Conservation (phyloP, 37 sponge, comb jelly and placozoan species). For the Agelas oroides region DNA sequence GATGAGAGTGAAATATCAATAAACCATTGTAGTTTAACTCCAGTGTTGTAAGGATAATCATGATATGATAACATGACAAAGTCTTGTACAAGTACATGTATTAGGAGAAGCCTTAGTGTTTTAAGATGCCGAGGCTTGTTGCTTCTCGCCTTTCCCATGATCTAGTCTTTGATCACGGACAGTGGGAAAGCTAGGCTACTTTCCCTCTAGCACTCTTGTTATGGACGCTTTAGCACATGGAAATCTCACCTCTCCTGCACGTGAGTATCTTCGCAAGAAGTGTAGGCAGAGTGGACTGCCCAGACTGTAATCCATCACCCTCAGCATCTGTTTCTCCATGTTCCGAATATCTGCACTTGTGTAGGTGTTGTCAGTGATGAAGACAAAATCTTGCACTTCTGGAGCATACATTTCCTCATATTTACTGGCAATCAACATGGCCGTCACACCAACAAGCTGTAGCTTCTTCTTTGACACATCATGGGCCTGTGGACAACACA, state of each 20-base stretch:
- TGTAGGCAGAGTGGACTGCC: constrained; percentile 94
- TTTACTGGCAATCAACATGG: constrained; percentile 97
- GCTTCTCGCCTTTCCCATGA: too few species aligned
- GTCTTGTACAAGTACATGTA: too few species aligned
- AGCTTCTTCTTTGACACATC: constrained; percentile 74
- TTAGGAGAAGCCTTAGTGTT: too few species aligned
- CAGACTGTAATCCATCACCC: constrained; percentile 81
- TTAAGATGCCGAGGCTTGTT: too few species aligned
- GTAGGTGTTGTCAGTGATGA: constrained; percentile 97
- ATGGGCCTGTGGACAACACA: constrained; percentile 38
- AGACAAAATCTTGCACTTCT: constrained; percentile 94
- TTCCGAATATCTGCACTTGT: constrained; percentile 69
- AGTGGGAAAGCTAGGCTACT: too few species aligned
- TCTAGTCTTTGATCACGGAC: too few species aligned
- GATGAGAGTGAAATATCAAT: too few species aligned
- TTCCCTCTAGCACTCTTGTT: too few species aligned
- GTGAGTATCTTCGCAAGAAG: constrained; percentile 96
- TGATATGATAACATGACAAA: too few species aligned
- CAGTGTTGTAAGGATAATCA: too few species aligned
- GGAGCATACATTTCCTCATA: constrained; percentile 99
- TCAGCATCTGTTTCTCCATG: constrained; percentile 92
- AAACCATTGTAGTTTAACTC: too few species aligned
- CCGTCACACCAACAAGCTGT: constrained; percentile 97
- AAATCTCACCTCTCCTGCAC: constrained; percentile 95
- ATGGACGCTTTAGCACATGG: too few species aligned